Evolutionary conservation across 1,140 invertebrate genomes (phyloP), one percentile per base, ranked within the genome.

Genomic region (Nymphalis io): DNA sequence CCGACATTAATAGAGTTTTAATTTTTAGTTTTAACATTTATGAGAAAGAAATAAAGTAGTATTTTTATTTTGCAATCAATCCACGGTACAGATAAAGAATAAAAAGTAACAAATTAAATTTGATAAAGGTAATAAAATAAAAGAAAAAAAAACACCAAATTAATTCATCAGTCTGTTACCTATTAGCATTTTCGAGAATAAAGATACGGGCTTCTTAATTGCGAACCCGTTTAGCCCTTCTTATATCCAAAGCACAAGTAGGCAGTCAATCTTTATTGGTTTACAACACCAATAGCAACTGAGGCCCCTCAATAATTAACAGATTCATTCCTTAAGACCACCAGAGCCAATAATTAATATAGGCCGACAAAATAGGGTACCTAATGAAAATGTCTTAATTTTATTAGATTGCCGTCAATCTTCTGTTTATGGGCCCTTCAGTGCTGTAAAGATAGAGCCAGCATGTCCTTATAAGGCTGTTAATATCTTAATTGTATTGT

Each of bases 361-460:
- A 73, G 73, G 63, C 83, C 81, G 78, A 90, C 88, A 88, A 90
- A 90, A 89, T 86, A 84, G 84, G 84, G 84, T 76, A 79, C 72
- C 73, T 86, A 84, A 87, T 90, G 84, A 90, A 90, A 90, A 90
- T 84, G 86, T 90, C 83, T 83, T 90, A 86, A 88, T 88, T 90
- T 87, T 88, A 90, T 87, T 85, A 75, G 65, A 68, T 79, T 81
- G 76, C 82, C 78, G 73, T 78, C 76, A 70, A 76, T 76, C 65
- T 70, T 51, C 39, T 57, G 63, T 87, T 88, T 88, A 88, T 77
- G 78, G 57, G 27, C 70, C 66, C 62, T 76, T 81, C 79, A 76
- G 74, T 51, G 73, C 64, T 75, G 74, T 86, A 86, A 85, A 85
- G 80, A 77, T 79, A 80, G 72, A 70, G 64, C 51, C 46, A 60